phyloP scores from a whole-genome alignment of 1,140 invertebrate genomes.

The Hormaphis cornu region DNA sequence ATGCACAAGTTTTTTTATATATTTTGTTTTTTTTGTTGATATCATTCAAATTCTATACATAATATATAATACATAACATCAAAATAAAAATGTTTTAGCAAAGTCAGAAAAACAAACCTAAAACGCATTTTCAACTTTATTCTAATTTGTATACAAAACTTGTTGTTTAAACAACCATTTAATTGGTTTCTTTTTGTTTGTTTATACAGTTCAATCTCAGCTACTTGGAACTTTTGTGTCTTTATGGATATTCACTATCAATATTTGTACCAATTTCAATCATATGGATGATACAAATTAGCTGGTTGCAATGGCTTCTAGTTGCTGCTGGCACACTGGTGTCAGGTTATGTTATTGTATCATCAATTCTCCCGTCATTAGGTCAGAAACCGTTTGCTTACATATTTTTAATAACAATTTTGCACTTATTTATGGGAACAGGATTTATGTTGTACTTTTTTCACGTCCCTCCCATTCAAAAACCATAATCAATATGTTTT shows the following conservation, averaged over 20 bases:
- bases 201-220: constrained; percentile 31
- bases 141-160: too few species aligned
- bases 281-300: constrained; percentile 78
- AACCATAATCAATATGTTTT: neutral
- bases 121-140: too few species aligned
- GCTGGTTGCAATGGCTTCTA: constrained; percentile 77
- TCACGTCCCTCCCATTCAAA: constrained; percentile 35
- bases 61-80: too few species aligned
- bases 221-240: constrained; percentile 74
- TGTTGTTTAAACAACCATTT: too few species aligned
- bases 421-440: constrained; percentile 70
- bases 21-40: too few species aligned
- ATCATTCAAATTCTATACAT: too few species aligned
- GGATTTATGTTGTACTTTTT: constrained; percentile 77
- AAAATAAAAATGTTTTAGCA: too few species aligned
- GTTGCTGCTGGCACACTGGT: constrained; percentile 64
- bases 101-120: too few species aligned
- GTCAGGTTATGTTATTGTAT: constrained; percentile 75
- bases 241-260: constrained; percentile 90
- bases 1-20: too few species aligned
- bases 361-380: constrained; percentile 69
- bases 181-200: constrained; percentile 4
- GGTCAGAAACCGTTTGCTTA: constrained; percentile 53
- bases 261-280: constrained; percentile 92
- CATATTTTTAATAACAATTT: constrained; percentile 56